Base-by-base conservation (phyloP, 1,140 invertebrate genomes). In the Drosophila busckii region DNA sequence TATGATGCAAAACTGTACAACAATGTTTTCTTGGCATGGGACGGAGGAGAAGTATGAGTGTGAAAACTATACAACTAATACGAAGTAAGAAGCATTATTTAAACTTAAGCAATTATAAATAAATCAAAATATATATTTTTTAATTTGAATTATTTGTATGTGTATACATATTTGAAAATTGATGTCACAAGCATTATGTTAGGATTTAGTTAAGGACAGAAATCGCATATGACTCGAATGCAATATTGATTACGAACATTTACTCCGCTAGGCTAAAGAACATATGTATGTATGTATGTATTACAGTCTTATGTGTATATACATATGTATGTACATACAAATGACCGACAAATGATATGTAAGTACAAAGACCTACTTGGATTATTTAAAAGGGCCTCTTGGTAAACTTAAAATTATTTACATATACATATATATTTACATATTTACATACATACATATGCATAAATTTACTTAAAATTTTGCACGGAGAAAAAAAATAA, bases 301-400 rank as follows among this genome's bases (percentile, higher is more conserved):
- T 35, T 19, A 3, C n/a, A 23, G 5, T 12, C 13, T 12, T 16
- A 13, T 15, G 15, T 42, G 15, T 44, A 23, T 45, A n/a, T 59
- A 42, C 12, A 7, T 37, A 15, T 19, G 15, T 6, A 37, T 40
- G 17, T 48, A 29, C 13, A 17, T 29, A 20, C 13, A 40, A 13
- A 40, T 28, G n/a, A n/a, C n/a, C n/a, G n/a, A 49, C 32, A 49
- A 34, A 15, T 37, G 20, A 35, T 8, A 52, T 20, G 9, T 35
- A 29, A 7, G 9, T 22, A 4, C 1, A 6, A 31, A 13, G 7
- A 22, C 16, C 28, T 28, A n/a, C n/a, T 45, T 31, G 6, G 12
- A 45, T 16, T 2, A 9, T 31, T n/a, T 0, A 16, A 8, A 10
- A 35, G 19, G 19, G 0, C 13, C 9, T 28, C 28, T 42, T 20